These are phyloP conservation scores for Zapornia atra DNA, from an alignment of 2,113 vertebrate genomes.

Conservation along the genomic window DNA sequence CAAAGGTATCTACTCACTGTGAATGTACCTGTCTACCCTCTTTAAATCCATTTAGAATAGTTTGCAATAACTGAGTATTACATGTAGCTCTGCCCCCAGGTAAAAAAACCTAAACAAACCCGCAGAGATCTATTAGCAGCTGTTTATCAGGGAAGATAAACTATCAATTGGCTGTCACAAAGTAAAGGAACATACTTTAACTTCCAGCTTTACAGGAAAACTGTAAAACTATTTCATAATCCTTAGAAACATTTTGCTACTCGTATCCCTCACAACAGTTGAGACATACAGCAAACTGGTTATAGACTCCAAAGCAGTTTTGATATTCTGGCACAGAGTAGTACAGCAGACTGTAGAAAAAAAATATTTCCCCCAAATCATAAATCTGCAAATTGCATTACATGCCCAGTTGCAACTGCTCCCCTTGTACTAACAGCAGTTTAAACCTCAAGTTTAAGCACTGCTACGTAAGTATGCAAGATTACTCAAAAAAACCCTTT, in stretches of 20 bases:
- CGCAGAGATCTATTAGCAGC: not conserved
- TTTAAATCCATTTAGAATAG: not conserved
- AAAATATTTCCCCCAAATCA: not conserved
- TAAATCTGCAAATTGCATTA: not conserved
- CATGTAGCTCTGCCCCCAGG: not conserved
- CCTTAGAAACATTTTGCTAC: not conserved
- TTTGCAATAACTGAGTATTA: not conserved
- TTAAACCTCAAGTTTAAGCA: not conserved
- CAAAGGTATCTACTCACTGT: not conserved
- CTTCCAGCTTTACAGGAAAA: not conserved
- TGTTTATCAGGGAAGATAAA: not conserved
- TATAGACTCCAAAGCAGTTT: not conserved
- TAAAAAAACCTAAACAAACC: not conserved
- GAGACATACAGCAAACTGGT: not conserved
- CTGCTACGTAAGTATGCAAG: not conserved
- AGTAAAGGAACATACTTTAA: not conserved
- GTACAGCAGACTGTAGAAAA: not conserved
- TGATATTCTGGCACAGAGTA: not conserved
- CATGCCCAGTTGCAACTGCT: not conserved
- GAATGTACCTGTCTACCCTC: not conserved
- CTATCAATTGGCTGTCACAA: not conserved
- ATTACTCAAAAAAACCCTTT: not conserved
- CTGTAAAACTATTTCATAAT: not conserved
- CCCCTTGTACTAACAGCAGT: not conserved
- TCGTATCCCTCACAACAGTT: not conserved